Base-by-base conservation (phyloP, 2,797 vertebrate species). In the Phalanger gymnotis region DNA sequence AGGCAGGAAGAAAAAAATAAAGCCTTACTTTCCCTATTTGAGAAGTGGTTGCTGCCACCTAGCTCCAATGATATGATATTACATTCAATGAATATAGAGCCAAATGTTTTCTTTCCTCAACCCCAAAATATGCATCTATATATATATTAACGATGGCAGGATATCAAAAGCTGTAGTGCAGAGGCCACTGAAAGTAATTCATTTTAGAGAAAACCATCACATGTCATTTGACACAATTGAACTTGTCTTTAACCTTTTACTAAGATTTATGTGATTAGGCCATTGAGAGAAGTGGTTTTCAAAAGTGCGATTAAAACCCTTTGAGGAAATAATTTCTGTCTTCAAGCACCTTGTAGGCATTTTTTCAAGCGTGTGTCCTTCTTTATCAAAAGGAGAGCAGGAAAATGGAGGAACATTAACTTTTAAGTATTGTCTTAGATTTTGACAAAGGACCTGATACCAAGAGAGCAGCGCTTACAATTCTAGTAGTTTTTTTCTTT, bases 211-310 rank as follows among this genome's bases (percentile, higher is more conserved):
- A 98, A 98, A 95, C 92, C 89, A 97, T 97, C 53, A 55, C 92
- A 93, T 93, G 90, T 97, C 98, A 98, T 98, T 98, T 98, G 93
- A 91, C 95, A 95, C 97, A 98, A 98, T 90, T 98, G 97, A 98
- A 98, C 96, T 98, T 98, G 3, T 98, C 97, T 98, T 98, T 98
- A 98, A 99, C 98, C 98, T 98, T 99, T 98, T 97, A 92, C 95
- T 97, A 53, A 98, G 97, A 98, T 98, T 98, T 98, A 97, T 98
- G 96, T 98, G 98, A 98, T 98, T 98, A 98, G 97, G 97, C 98
- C 98, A 98, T 93, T 93, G 98, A 96, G 98, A 95, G 98, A 98
- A 98, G 97, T 97, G 91, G 92, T 95, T 98, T 98, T 98, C 92
- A 97, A 98, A 98, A 98, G 97, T 95, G 96, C 98, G 98, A 98